Evolutionary conservation across 2,113 vertebrate genomes (phyloP).

Genomic region (Fregetta grallaria): DNA sequence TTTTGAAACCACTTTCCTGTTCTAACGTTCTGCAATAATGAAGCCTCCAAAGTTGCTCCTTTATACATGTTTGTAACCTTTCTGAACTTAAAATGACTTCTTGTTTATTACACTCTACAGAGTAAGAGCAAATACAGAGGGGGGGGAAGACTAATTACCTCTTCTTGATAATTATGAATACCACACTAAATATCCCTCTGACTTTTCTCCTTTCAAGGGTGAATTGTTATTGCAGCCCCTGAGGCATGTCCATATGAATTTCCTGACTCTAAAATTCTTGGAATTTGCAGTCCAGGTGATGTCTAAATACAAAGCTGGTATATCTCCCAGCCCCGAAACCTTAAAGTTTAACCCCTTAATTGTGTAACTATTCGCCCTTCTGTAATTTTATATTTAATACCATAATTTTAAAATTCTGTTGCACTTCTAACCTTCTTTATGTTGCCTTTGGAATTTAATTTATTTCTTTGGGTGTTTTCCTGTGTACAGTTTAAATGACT

Average conservation of each 20-base stretch:
- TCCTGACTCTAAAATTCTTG: background rate
- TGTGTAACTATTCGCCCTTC: background rate
- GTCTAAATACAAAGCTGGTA: background rate
- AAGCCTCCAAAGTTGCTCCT: background rate
- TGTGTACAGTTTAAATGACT: background rate
- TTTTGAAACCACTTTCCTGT: background rate
- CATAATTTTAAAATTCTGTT: background rate
- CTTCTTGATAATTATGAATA: background rate
- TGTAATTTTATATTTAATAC: background rate
- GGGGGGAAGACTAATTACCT: background rate
- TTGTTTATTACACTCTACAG: background rate
- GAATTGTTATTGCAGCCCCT: background rate
- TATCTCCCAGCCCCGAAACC: background rate
- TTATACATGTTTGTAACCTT: background rate
- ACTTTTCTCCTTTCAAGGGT: background rate
- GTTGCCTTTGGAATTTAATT: background rate
- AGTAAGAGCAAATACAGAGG: background rate
- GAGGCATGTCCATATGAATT: background rate
- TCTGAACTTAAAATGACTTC: background rate
- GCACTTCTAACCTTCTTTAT: background rate
- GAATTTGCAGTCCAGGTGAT: background rate
- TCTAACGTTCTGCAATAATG: background rate
- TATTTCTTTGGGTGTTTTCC: background rate
- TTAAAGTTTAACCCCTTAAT: background rate
- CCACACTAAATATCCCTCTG: background rate